Evolutionary conservation across 2,797 vertebrate species (phyloP).

Genomic region (Lepilemur septentrionalis): DNA sequence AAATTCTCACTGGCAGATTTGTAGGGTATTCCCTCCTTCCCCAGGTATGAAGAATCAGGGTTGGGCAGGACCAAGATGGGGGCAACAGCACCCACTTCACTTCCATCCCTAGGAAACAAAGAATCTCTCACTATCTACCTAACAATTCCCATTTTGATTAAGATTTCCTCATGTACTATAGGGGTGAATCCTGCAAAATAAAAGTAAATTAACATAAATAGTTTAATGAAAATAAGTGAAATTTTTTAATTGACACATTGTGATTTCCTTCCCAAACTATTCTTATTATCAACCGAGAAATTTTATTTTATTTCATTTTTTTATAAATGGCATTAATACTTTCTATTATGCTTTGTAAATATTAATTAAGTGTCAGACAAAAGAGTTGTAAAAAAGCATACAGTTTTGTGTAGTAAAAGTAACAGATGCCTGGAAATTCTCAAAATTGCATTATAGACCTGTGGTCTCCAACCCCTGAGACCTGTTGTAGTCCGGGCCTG

Average conservation of each 20-base stretch:
- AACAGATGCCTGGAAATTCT: neutral
- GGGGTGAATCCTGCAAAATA: neutral
- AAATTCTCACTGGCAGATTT: no score
- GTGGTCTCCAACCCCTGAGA: no score
- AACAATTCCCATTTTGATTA: constrained; percentile 21
- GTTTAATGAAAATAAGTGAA: neutral
- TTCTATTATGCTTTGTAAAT: neutral
- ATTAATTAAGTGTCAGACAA: neutral
- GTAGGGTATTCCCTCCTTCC: no score
- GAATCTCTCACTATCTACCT: no score
- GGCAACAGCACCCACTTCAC: no score
- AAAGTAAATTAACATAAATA: constrained; percentile 2
- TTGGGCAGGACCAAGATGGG: no score
- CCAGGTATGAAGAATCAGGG: no score
- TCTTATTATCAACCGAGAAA: neutral
- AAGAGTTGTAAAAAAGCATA: neutral
- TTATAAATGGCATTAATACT: neutral
- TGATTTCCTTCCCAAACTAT: neutral
- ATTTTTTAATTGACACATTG: neutral
- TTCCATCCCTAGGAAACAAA: no score
- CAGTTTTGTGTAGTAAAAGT: neutral
- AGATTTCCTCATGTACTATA: neutral
- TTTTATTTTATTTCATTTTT: constrained; percentile 21
- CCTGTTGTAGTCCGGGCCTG: no score
- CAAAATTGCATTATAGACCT: neutral